These are phyloP conservation scores for Drosophila teissieri DNA, from an alignment of 1,140 invertebrate species.

Conservation along the genomic window DNA sequence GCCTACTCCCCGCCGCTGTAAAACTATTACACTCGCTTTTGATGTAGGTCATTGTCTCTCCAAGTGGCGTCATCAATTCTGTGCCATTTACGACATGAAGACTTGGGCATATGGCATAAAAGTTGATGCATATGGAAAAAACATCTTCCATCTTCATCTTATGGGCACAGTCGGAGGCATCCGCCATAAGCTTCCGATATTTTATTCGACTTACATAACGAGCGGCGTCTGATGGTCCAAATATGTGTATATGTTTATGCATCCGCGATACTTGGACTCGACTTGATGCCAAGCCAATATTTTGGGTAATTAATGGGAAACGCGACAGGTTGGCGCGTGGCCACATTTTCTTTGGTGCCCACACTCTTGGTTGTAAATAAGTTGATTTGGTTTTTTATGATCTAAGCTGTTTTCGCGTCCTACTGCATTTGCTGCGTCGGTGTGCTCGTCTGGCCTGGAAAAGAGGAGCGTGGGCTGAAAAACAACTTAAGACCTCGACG, in stretches of 20 bases:
- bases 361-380: conserved; percentile 5
- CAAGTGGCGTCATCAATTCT: conserved; percentile 38
- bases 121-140: conserved; percentile 37
- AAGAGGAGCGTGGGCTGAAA: conserved; percentile 59
- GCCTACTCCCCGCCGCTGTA: background rate
- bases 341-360: conserved; percentile 29
- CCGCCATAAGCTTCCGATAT: conserved; percentile 54
- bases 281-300: conserved; percentile 12
- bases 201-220: conserved; percentile 20
- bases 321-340: conserved; percentile 64
- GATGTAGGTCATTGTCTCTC: conserved; percentile 62
- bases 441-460: conserved; percentile 31
- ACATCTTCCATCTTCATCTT: conserved; percentile 57
- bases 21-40: background rate
- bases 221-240: no score
- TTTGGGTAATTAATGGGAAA: conserved; percentile 62
- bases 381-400: conserved; percentile 30
- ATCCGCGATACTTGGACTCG: conserved; percentile 31
- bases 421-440: conserved; percentile 55
- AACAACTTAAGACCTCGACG: conserved; percentile 21
- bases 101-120: conserved; percentile 39
- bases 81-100: conserved; percentile 48
- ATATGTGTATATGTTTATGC: background rate
- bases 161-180: conserved; percentile 24
- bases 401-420: conserved; percentile 12